Evolutionary conservation across 2,888 invertebrate species (phyloP), one percentile per base, ranked within the genome.

Genomic region (Tanytarsus gracilentus): DNA sequence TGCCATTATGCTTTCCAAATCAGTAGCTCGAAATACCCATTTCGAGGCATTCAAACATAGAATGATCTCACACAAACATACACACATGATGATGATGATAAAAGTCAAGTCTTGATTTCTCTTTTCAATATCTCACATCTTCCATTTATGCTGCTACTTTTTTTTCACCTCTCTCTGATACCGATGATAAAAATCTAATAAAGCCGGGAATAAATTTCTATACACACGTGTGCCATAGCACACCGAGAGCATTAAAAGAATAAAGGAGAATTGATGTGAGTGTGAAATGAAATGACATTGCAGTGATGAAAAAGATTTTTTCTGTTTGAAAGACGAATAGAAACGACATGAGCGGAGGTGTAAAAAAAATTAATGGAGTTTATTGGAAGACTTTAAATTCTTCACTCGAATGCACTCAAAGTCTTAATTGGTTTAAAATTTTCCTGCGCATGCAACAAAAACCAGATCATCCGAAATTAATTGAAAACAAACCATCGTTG

Each of bases 131-230:
- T 29, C n/a, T 33, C 6, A 11, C 3, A 11, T 33, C 33, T 33
- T 33, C n/a, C 33, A 33, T 4, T 33, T n/a, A n/a, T 3, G 9
- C n/a, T 33, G 33, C 25, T n/a, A n/a, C n/a, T 55, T 29, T 33
- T 55, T 23, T 27, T 53, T 51, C 52, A 33, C 21, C 18, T 6
- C 25, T 52, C 26, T 14, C 21, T 30, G 36, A 11, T 55, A 9
- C 16, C 23, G 23, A 39, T 55, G 53, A 55, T 55, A 55, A 36
- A 55, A 55, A 39, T 36, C 53, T 55, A 39, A 55, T 55, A 55
- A 55, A 53, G 21, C 21, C 14, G 11, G 11, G n/a, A 29, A 50
- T n/a, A 50, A 29, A 7, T 40, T 7, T 40, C 18, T 18, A 21
- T 33, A 21, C 29, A 27, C 33, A 11, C 33, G 33, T 33, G 6